Evolutionary conservation across 2,888 invertebrate species (phyloP).

Genomic region (Augochlorella aurata): DNA sequence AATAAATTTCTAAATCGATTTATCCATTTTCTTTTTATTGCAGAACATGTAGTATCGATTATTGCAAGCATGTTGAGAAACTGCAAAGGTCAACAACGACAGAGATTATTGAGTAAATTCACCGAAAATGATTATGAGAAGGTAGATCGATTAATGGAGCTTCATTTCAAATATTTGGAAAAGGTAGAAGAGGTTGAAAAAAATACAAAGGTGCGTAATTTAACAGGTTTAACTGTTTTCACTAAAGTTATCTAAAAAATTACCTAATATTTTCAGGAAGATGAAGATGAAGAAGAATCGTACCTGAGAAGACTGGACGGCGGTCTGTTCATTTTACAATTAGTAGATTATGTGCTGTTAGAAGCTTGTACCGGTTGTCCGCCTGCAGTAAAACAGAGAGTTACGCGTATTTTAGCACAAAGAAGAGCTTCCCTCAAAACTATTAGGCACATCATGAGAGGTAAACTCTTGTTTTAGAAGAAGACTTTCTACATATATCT

Average conservation of each 20-base stretch:
- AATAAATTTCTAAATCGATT: background rate
- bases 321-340: slow-evolving; percentile 97
- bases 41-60: slow-evolving; percentile 96
- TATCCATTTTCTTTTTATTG: slow-evolving; percentile 20
- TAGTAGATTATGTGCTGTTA: slow-evolving; percentile 94
- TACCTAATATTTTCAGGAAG: slow-evolving; percentile 83
- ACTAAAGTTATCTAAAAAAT: background rate
- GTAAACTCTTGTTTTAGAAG: slow-evolving; percentile 80
- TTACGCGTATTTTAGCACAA: slow-evolving; percentile 93
- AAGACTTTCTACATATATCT: background rate
- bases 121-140: slow-evolving; percentile 99
- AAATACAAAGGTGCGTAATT: slow-evolving; percentile 85
- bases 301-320: slow-evolving; percentile 95
- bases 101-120: slow-evolving; percentile 96
- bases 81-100: slow-evolving; percentile 94
- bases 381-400: slow-evolving; percentile 91
- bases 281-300: slow-evolving; percentile 91
- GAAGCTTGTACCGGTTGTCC: slow-evolving; percentile 90
- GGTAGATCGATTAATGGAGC: slow-evolving; percentile 96
- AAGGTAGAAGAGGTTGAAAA: slow-evolving; percentile 91
- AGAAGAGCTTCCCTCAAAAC: slow-evolving; percentile 95
- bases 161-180: slow-evolving; percentile 98
- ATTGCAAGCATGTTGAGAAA: slow-evolving; percentile 96
- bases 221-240: background rate
- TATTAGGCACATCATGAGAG: slow-evolving; percentile 96